Evolutionary conservation across 2,113 vertebrate genomes (phyloP), one percentile per base, ranked within the genome.

Genomic region (Platichthys stellatus): DNA sequence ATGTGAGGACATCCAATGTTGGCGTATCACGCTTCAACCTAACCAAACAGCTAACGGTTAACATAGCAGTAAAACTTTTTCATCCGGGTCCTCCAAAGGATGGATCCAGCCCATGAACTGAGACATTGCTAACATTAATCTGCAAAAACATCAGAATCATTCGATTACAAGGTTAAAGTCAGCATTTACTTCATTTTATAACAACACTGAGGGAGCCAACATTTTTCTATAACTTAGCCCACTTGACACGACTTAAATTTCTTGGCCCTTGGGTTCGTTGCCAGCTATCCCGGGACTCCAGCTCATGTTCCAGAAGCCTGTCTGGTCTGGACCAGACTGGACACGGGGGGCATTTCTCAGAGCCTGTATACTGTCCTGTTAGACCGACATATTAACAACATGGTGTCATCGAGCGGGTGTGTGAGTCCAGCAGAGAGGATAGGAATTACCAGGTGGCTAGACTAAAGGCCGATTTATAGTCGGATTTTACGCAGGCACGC

Each of bases 251-350:
- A 67, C 57, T 63, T 58, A 18, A 61, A 75, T 76, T 72, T 70
- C 78, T 60, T 35, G 45, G 63, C 71, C 38, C 20, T 72, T 58
- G 53, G 47, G 60, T 58, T 20, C 24, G 49, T 69, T 81, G 69
- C 59, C 70, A 80, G 58, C 82, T 40, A 81, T 85, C 58, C 21
- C 0, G 0, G 23, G 71, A 75, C 80, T 64, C 43, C 82, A 79
- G 84, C 79, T 89, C 89, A 63, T 78, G 81, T 90, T 90, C 64
- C 80, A 79, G 38, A 13, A 83, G 77, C 53, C 26, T 69, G 76
- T 74, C 72, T 64, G 65, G 70, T 66, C 74, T 66, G 58, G 69
- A 62, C 74, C 43, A 51, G 43, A 82, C 64, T 49, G 63, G 57
- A 81, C 28, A 18, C 2, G 23, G 67, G 18, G 67, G 84, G 64